Evolutionary conservation across 2,888 invertebrate species (phyloP).

Genomic region (Sarcophaga rosellei): DNA sequence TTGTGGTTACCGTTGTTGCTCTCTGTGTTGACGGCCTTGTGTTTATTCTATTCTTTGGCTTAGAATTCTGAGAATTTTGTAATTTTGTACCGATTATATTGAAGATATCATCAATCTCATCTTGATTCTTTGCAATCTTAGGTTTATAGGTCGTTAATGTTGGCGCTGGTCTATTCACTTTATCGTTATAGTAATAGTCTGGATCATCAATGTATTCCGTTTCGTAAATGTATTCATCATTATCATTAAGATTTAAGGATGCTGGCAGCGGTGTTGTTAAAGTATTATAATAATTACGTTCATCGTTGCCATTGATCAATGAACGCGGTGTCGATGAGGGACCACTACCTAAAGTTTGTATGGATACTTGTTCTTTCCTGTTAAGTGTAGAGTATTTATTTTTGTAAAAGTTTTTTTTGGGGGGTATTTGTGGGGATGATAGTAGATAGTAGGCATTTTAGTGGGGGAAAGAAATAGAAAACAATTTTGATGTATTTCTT

Average conservation of each 20-base stretch:
- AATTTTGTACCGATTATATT: constrained; percentile 71
- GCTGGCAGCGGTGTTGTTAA: constrained; percentile 69
- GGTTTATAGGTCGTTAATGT: constrained; percentile 38
- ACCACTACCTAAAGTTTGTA: constrained; percentile 72
- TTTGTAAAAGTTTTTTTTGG: constrained; percentile 37
- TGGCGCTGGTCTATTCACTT: constrained; percentile 32
- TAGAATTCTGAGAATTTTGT: constrained; percentile 26
- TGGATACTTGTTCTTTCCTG: constrained; percentile 74
- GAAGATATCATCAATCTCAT: constrained; percentile 72
- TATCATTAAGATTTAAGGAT: constrained; percentile 42
- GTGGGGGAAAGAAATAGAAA: constrained; percentile 50
- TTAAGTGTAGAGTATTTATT: constrained; percentile 46
- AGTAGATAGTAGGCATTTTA: background rate
- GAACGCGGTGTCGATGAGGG: constrained; percentile 70
- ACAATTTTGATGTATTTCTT: constrained; percentile 59
- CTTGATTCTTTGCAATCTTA: constrained; percentile 19
- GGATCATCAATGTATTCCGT: constrained; percentile 70
- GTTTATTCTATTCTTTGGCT: constrained; percentile 50
- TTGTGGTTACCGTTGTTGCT: constrained; percentile 72
- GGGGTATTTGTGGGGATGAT: constrained; percentile 18
- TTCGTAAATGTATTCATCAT: constrained; percentile 73
- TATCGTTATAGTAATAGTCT: constrained; percentile 71
- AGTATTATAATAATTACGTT: constrained; percentile 73
- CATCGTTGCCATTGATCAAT: constrained; percentile 69
- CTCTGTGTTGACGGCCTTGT: constrained; percentile 68